Base-by-base conservation (phyloP, 2,113 vertebrate genomes). In the Malurus melanocephalus region DNA sequence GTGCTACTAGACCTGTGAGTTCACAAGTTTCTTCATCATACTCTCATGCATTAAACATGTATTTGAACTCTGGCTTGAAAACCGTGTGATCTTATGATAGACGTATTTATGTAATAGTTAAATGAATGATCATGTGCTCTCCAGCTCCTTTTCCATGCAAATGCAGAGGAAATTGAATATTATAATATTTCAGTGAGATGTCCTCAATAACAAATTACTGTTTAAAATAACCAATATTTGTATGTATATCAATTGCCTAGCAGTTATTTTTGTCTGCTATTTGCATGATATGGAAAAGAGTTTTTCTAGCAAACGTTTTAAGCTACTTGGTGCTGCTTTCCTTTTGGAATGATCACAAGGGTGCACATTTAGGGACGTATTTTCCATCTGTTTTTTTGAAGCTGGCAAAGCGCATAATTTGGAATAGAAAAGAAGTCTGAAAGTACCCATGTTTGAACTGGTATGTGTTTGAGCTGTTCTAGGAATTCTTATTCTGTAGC, bases 181-280 rank as follows among this genome's bases (percentile, higher is more conserved):
- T 95, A 94, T 94, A 90, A 94, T 94, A 95, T 95, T 93, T 94
- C 94, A 92, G 89, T 82, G 90, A 90, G 91, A 95, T 96, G 92
- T 96, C 94, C 96, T 94, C 92, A 92, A 77, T 84, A 94, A 94
- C 92, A 93, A 95, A 95, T 95, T 93, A 91, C 93, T 94, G 73
- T 95, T 96, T 95, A 93, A 96, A 96, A 96, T 94, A 96, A 94
- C 91, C 93, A 93, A 94, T 95, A 96, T 96, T 95, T 96, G 91
- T 95, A 71, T 95, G 88, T 95, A 94, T 96, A 95, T 96, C 95
- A 96, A 95, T 95, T 96, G 95, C 92, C 67, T 89, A 88, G 95
- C 72, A 90, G 93, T 95, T 96, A 96, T 96, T 96, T 96, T 96
- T 85, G 95, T 94, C 95, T 89, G 87, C 95, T 95, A 93, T 96